Percentiles rank a stretch among this genome's conserved stretches.
Evolutionary conservation across 1,140 invertebrate genomes (phyloP).

Genomic region (Holotrichia oblita): DNA sequence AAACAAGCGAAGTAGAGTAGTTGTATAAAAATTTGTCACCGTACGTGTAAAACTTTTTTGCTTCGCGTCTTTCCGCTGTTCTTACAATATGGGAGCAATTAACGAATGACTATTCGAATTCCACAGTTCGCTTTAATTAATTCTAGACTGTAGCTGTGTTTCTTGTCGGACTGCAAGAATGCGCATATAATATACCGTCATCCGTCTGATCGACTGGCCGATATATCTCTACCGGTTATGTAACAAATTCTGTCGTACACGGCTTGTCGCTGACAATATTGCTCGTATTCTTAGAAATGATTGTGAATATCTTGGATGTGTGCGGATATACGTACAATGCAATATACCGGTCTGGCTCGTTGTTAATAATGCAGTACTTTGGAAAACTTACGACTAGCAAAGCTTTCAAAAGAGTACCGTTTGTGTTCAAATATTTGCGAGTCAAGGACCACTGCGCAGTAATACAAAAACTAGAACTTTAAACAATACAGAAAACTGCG

Average conservation of each 20-base stretch:
- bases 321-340: neutral
- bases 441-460: too few species aligned
- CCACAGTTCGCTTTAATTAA: slow-evolving; percentile 23
- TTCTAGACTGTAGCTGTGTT: slow-evolving; percentile 15
- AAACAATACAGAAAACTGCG: too few species aligned
- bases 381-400: neutral
- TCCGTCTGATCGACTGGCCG: slow-evolving; percentile 35
- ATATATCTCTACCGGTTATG: slow-evolving; percentile 35
- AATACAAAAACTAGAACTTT: too few species aligned
- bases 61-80: slow-evolving; percentile 10
- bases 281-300: slow-evolving; percentile 19
- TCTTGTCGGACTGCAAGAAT: slow-evolving; percentile 28
- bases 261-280: slow-evolving; percentile 24
- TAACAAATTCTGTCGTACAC: slow-evolving; percentile 31
- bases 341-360: neutral
- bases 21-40: slow-evolving; percentile 32
- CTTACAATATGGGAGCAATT: neutral
- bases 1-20: neutral
- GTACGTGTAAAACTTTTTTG: slow-evolving; percentile 31
- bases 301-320: slow-evolving; percentile 21
- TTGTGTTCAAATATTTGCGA: too few species aligned
- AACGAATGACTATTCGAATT: slow-evolving; percentile 36
- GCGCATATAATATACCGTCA: neutral
- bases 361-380: neutral
- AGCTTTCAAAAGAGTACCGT: neutral